Percentiles rank a stretch among this genome's conserved stretches.
These are phyloP conservation scores for Sebastes cheni DNA, from an alignment of 2,797 vertebrate genomes.

Conservation along the genomic window DNA sequence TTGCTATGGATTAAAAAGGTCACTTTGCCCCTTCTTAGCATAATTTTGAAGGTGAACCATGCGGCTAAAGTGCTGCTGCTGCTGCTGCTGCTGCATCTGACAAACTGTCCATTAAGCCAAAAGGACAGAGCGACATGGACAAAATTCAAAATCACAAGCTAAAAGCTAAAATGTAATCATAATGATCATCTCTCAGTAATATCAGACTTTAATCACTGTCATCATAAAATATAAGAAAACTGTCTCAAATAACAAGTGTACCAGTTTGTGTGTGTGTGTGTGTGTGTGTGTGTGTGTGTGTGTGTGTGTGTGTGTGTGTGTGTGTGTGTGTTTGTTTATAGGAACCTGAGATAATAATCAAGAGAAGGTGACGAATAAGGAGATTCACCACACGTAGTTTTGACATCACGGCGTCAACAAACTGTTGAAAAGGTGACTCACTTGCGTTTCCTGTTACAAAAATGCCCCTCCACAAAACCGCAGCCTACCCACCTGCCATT, in stretches of 20 bases:
- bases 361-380: background rate
- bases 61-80: background rate
- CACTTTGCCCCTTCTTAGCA: background rate
- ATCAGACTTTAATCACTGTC: background rate
- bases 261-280: background rate
- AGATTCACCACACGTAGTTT: background rate
- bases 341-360: background rate
- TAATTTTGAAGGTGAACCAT: background rate
- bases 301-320: too few species aligned
- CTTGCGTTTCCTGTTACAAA: conserved; percentile 48
- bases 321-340: background rate
- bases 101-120: background rate
- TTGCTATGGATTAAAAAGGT: background rate
- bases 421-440: conserved; percentile 10
- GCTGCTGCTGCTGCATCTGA: background rate
- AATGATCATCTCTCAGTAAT: background rate
- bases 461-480: background rate
- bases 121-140: background rate
- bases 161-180: background rate
- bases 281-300: too few species aligned
- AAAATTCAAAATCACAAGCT: background rate
- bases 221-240: background rate
- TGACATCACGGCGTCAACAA: background rate
- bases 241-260: background rate
- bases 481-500: conserved; percentile 13